Conservation (phyloP, 2,113 vertebrate species). For the Onychostoma macrolepis region DNA sequence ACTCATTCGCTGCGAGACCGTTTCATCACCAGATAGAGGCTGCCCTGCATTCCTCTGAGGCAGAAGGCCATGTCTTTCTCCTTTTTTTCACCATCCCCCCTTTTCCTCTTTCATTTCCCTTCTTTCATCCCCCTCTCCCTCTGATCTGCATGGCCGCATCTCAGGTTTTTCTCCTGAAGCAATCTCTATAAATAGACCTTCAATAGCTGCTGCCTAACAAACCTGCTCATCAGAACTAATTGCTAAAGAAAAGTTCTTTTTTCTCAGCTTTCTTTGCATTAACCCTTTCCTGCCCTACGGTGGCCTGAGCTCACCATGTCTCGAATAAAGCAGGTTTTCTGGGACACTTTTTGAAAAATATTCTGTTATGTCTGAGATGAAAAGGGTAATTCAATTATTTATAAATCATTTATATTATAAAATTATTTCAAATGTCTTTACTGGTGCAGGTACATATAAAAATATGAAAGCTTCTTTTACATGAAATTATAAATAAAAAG, state of each 20-base stretch:
- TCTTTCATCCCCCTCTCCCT: constrained; percentile 40
- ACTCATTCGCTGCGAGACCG: not conserved
- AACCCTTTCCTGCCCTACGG: not conserved
- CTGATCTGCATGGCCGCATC: constrained; percentile 62
- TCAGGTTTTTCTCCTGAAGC: constrained; percentile 62
- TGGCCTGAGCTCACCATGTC: not conserved
- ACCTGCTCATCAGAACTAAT: constrained; percentile 70
- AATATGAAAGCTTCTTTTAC: not conserved
- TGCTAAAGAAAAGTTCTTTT: constrained; percentile 61
- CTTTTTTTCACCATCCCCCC: constrained; percentile 35
- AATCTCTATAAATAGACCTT: constrained; percentile 67
- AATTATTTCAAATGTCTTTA: not conserved
- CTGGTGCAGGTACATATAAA: not conserved
- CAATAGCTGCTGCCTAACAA: constrained; percentile 63
- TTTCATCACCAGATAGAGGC: constrained; percentile 6
- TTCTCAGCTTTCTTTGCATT: constrained; percentile 22
- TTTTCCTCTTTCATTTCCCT: constrained; percentile 36
- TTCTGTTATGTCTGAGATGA: not conserved
- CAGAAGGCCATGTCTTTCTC: constrained; percentile 45
- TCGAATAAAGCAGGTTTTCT: not conserved
- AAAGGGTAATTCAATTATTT: not conserved
- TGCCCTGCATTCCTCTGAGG: constrained; percentile 26
- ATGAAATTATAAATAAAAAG: not conserved
- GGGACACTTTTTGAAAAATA: not conserved
- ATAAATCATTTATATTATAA: not conserved